Evolutionary conservation across 2,113 vertebrate genomes (phyloP), one percentile per base, ranked within the genome.

Genomic region (Microtus pennsylvanicus): DNA sequence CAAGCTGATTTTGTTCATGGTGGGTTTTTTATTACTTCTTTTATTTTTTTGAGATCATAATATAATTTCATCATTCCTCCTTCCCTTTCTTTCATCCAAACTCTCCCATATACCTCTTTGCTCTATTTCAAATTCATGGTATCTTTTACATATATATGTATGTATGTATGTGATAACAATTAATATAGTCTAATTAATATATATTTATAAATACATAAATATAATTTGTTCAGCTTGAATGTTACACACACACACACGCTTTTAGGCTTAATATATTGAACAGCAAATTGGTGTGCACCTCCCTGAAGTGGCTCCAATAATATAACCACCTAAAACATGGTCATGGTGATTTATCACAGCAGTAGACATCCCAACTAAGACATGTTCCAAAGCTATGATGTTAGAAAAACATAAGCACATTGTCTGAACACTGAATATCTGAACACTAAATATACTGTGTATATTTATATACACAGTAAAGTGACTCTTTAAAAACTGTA

Each of bases 361-460:
- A 30, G 14, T 85, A 65, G 58, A 65, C 42, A 65, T 65, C 26
- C n/a, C 63, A 80, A 80, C 30, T 35, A 65, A 45, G 55, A 30
- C 4, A 82, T 85, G 12, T 89, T 92, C 35, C 38, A 69, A 95
- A 89, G 45, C 5, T 88, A 90, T 5, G 50, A 17, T 63, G 35
- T 88, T 95, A 76, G 26, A 75, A 95, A 63, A 85, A 72, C 35
- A 87, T 78, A 6, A 91, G n/a, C 72, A 13, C 72, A 50, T 50
- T 81, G 77, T 13, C 26, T 77, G 76, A 93, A 28, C n/a, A 42
- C 14, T 65, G 11, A 65, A 24, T 81, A 86, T 26, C 70, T 88
- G 87, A 90, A 65, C 86, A 86, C n/a, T n/a, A n/a, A n/a, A n/a
- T n/a, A n/a, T n/a, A n/a, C n/a, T n/a, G n/a, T n/a, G n/a, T n/a